These are phyloP conservation scores for Bombus huntii DNA, from an alignment of 1,140 invertebrate species.

Conservation along the genomic window DNA sequence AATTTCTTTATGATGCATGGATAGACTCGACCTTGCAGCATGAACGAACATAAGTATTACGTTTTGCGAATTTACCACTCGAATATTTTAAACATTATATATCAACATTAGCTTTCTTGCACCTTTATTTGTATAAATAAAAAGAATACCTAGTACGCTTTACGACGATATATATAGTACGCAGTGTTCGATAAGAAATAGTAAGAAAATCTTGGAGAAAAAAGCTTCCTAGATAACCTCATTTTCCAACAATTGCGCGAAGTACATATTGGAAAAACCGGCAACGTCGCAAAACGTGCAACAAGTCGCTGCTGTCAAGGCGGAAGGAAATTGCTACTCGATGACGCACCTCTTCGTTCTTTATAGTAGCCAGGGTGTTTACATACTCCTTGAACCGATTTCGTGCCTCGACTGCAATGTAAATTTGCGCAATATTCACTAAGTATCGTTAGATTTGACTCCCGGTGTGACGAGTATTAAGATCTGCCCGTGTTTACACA, in stretches of 20 bases:
- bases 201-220: background rate
- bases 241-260: slow-evolving; percentile 23
- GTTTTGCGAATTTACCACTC: background rate
- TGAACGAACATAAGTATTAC: background rate
- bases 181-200: background rate
- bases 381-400: slow-evolving; percentile 95
- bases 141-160: background rate
- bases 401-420: slow-evolving; percentile 89
- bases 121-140: background rate
- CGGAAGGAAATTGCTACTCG: slow-evolving; percentile 36
- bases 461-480: slow-evolving; percentile 22
- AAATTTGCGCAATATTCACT: slow-evolving; percentile 57
- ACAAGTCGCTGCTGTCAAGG: slow-evolving; percentile 79
- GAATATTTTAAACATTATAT: background rate
- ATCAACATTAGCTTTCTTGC: background rate
- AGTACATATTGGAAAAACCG: slow-evolving; percentile 44
- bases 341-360: slow-evolving; percentile 85
- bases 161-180: background rate
- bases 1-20: slow-evolving; percentile 14
- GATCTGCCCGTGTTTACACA: slow-evolving; percentile 50
- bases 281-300: slow-evolving; percentile 74
- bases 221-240: background rate
- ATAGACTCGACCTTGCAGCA: background rate
- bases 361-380: slow-evolving; percentile 93
- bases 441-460: background rate